Conservation (phyloP, 2,888 invertebrate genomes). For the Podabrus alpinus region DNA sequence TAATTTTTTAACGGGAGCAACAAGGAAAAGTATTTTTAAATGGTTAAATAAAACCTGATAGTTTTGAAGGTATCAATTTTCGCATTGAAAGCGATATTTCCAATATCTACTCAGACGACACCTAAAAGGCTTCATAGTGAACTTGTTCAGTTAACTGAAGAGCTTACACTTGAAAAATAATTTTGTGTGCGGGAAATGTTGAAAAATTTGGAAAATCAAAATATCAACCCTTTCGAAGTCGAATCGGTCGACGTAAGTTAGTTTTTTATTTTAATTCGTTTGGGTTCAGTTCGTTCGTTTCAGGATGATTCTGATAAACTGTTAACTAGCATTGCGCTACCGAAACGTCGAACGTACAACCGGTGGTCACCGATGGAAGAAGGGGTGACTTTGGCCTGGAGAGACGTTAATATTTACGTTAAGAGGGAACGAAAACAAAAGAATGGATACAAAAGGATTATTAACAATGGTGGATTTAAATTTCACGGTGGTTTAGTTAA, state of each 20-base stretch:
- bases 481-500: background rate
- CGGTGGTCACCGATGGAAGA: conserved; percentile 63
- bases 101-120: background rate
- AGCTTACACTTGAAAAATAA: background rate
- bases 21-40: too few relatives aligned
- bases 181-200: background rate
- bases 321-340: background rate
- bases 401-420: conserved; percentile 75
- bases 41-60: background rate
- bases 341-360: conserved; percentile 53
- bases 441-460: conserved; percentile 69
- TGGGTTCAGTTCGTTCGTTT: background rate
- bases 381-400: conserved; percentile 78
- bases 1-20: too few relatives aligned
- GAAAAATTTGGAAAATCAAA: background rate
- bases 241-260: background rate
- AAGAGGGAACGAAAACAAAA: conserved; percentile 49
- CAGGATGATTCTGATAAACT: conserved; percentile 12
- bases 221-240: background rate
- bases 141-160: background rate
- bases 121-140: background rate
- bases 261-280: background rate
- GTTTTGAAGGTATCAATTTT: background rate
- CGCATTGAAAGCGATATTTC: background rate
- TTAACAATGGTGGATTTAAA: conserved; percentile 69